Percentiles rank a stretch among this genome's conserved stretches.
Evolutionary conservation across 2,888 invertebrate species (phyloP).

Genomic region (Drosophila colorata): DNA sequence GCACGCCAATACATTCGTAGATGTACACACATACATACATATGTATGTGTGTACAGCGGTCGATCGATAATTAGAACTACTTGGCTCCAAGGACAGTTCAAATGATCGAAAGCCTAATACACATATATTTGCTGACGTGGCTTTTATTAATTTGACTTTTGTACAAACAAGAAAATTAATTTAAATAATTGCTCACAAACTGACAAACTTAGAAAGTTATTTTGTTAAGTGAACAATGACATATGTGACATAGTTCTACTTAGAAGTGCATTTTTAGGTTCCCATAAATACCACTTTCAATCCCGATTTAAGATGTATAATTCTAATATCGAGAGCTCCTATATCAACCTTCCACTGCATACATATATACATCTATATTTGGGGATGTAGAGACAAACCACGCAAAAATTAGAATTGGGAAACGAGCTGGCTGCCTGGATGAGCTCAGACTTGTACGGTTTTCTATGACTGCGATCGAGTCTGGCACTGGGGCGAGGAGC

Average conservation of each 20-base stretch:
- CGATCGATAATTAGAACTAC: not conserved
- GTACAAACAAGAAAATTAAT: not conserved
- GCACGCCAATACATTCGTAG: not conserved
- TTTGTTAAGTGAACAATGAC: too few species aligned
- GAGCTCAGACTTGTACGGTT: slow-evolving; percentile 50
- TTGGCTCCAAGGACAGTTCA: not conserved
- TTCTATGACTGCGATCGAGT: slow-evolving; percentile 33
- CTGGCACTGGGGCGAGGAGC: slow-evolving; percentile 3
- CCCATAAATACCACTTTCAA: too few species aligned
- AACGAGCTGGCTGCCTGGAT: slow-evolving; percentile 33
- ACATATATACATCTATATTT: not conserved
- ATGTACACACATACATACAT: not conserved
- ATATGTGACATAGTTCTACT: too few species aligned
- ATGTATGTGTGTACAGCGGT: not conserved
- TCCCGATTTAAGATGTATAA: too few species aligned
- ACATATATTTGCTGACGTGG: not conserved
- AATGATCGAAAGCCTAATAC: not conserved
- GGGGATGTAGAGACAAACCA: slow-evolving; percentile 21
- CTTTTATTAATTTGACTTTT: not conserved
- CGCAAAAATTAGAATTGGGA: slow-evolving; percentile 51
- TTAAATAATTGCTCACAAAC: too few species aligned
- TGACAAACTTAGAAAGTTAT: too few species aligned
- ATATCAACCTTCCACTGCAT: not conserved
- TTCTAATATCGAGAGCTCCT: not conserved
- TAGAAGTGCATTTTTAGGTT: too few species aligned